Conservation (phyloP, 2,888 invertebrate species). For the Fabriciana adippe region DNA sequence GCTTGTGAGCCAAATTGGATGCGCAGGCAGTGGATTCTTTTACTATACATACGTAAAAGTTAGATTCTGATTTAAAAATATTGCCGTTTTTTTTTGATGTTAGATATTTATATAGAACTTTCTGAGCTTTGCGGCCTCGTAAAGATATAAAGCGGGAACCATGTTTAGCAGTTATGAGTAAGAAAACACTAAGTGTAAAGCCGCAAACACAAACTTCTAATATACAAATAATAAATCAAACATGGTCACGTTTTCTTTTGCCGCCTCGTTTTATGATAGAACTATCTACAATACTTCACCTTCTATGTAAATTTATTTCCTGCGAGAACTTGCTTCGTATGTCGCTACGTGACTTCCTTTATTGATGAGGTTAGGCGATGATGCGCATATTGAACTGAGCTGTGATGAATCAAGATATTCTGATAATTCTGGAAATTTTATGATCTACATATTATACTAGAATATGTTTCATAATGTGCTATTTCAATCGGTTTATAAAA, state of each 20-base stretch:
- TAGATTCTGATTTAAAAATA: too few species aligned
- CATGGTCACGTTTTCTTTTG: constrained; percentile 31
- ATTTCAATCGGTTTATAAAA: constrained; percentile 3
- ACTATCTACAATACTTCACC: constrained; percentile 30
- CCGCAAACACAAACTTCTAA: neutral
- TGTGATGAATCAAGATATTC: constrained; percentile 29
- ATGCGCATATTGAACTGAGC: constrained; percentile 9
- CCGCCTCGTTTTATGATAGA: constrained; percentile 24
- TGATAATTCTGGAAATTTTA: constrained; percentile 22
- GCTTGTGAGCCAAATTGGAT: too few species aligned
- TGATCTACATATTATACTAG: neutral
- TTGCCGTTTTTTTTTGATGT: too few species aligned
- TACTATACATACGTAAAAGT: too few species aligned
- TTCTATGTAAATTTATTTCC: constrained; percentile 38
- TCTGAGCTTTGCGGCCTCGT: too few species aligned
- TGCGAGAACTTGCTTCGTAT: constrained; percentile 31
- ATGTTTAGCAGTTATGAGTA: too few species aligned
- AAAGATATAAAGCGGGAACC: too few species aligned
- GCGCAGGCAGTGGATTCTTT: too few species aligned
- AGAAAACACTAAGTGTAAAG: neutral
- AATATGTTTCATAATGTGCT: neutral
- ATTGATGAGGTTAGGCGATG: constrained; percentile 29
- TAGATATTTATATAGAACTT: too few species aligned
- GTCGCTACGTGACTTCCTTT: constrained; percentile 38
- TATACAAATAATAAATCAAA: constrained; percentile 8